Conservation (phyloP, 1,140 invertebrate species). For the Trypoxylus dichotomus region DNA sequence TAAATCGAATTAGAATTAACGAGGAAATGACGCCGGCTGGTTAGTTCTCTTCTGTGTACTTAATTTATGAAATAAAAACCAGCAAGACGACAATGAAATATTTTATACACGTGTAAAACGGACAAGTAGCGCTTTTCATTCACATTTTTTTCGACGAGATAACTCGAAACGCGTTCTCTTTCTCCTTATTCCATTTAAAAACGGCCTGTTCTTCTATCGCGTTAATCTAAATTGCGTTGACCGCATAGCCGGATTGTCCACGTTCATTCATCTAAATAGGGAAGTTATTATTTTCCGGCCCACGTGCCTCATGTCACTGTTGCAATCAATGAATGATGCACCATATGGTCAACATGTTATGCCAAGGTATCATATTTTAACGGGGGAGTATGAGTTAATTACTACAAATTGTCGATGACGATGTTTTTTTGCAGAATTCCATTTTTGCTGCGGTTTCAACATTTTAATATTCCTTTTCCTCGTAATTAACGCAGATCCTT, state of each 20-base stretch:
- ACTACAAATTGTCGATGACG: too few species aligned
- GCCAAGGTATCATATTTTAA: not conserved
- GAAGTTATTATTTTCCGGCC: not conserved
- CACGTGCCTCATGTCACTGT: not conserved
- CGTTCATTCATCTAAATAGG: constrained; percentile 1
- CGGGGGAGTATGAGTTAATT: too few species aligned
- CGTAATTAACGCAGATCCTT: too few species aligned
- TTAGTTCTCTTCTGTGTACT: not conserved
- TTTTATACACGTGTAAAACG: not conserved
- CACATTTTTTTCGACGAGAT: not conserved
- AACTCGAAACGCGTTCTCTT: not conserved
- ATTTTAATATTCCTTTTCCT: too few species aligned
- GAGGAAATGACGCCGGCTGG: not conserved
- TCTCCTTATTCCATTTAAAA: not conserved
- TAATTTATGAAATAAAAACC: not conserved
- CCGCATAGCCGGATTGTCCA: not conserved
- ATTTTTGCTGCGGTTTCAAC: too few species aligned
- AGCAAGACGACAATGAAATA: not conserved
- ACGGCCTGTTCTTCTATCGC: not conserved
- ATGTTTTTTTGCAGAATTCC: too few species aligned
- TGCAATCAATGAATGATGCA: not conserved
- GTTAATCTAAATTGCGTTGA: not conserved
- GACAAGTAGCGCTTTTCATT: not conserved
- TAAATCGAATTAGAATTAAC: not conserved
- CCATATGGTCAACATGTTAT: not conserved